phyloP scores from a whole-genome alignment of 2,888 invertebrate genomes.

The Drosophila formosana region DNA sequence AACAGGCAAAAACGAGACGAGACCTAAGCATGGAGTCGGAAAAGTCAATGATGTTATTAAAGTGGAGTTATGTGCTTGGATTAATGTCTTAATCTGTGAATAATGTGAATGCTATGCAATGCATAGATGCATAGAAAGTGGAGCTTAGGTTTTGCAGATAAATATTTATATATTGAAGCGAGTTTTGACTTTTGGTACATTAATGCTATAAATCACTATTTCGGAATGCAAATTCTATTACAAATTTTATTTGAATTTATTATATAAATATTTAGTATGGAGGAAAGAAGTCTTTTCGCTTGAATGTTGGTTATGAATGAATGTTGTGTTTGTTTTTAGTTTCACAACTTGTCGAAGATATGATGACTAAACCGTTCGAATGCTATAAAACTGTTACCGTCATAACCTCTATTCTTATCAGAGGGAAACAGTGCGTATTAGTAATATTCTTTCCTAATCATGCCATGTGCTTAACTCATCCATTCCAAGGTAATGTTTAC shows the following conservation, averaged over 20 bases:
- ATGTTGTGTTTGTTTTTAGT: not conserved
- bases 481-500: conserved; percentile 8
- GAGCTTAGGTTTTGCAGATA: not conserved
- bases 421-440: conserved; percentile 2
- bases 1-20: conserved; percentile 19
- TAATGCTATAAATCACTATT: not conserved
- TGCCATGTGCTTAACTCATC: conserved; percentile 24
- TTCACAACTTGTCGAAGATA: not conserved
- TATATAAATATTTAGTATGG: no score
- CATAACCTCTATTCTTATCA: conserved; percentile 1
- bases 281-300: no score
- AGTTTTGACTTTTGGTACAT: not conserved
- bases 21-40: conserved; percentile 2
- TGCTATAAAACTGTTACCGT: not conserved
- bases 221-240: not conserved
- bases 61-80: conserved; percentile 12
- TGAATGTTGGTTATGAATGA: not conserved
- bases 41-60: conserved; percentile 14
- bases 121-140: conserved; percentile 8
- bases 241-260: not conserved
- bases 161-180: not conserved
- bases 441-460: conserved; percentile 10
- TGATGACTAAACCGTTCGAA: not conserved
- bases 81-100: conserved; percentile 21
- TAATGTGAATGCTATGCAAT: conserved; percentile 1